Percentiles rank a stretch among this genome's conserved stretches.
Evolutionary conservation across 2,113 vertebrate species (phyloP).

Genomic region (Benitochromis conjunctus): DNA sequence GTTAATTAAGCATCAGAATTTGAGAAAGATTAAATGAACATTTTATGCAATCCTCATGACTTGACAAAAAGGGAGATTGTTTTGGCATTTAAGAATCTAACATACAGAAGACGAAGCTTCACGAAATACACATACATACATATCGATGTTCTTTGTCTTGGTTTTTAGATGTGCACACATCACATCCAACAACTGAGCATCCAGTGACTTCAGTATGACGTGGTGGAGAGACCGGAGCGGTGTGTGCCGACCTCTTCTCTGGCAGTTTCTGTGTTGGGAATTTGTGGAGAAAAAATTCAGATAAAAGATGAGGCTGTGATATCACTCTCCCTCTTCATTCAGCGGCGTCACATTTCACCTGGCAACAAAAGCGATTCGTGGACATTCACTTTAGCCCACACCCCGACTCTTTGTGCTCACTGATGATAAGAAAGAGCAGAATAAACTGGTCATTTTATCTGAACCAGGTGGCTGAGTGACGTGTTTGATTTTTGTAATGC

Average conservation of each 20-base stretch:
- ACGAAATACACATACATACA: neutral
- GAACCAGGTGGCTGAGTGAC: constrained; percentile 11
- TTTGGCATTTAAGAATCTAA: neutral
- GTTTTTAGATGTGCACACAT: neutral
- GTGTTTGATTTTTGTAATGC: constrained; percentile 5
- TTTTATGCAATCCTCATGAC: neutral
- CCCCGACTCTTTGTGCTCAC: neutral
- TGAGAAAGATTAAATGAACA: neutral
- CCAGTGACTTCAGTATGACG: neutral
- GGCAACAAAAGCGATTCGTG: constrained; percentile 25
- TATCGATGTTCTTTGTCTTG: neutral
- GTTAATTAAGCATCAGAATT: neutral
- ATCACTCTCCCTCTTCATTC: constrained; percentile 18
- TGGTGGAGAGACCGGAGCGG: neutral
- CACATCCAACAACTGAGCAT: neutral
- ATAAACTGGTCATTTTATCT: constrained; percentile 36
- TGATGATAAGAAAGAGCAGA: constrained; percentile 18
- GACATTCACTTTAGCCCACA: constrained; percentile 25
- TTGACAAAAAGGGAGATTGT: neutral
- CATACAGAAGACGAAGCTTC: neutral
- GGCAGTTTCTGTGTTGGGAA: constrained; percentile 4
- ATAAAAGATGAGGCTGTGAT: constrained; percentile 10
- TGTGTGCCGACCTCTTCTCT: neutral
- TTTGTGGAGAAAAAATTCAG: neutral
- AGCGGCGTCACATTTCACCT: constrained; percentile 42